phyloP scores from a whole-genome alignment of 2,113 vertebrate species.

The Perccottus glenii region DNA sequence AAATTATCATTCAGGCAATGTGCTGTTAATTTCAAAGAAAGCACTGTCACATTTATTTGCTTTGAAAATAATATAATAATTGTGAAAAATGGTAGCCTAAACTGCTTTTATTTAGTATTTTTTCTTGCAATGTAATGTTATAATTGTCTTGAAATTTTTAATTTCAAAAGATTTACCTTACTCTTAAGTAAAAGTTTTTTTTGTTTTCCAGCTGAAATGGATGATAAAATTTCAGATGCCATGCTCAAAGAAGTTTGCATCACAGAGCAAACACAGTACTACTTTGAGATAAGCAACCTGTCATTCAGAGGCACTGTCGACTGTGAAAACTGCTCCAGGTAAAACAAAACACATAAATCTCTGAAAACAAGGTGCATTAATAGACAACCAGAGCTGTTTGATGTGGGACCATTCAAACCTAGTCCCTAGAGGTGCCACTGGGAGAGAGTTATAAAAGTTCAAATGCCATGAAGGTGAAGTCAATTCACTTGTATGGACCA shows the following conservation, averaged over 20 bases:
- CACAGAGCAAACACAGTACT: slow-evolving; percentile 95
- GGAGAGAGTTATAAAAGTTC: slow-evolving; percentile 48
- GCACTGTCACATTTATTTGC: too few species aligned
- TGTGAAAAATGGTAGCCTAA: too few species aligned
- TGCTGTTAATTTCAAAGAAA: too few species aligned
- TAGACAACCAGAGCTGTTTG: neutral
- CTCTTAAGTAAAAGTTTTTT: neutral
- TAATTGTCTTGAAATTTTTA: too few species aligned
- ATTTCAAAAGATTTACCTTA: too few species aligned
- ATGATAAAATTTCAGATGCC: slow-evolving; percentile 81
- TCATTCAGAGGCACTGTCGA: slow-evolving; percentile 87
- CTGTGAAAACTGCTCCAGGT: slow-evolving; percentile 94
- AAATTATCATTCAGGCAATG: too few species aligned
- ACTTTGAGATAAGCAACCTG: slow-evolving; percentile 83
- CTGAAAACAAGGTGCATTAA: neutral
- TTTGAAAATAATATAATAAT: too few species aligned
- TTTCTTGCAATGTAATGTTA: too few species aligned
- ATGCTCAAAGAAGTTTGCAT: slow-evolving; percentile 91
- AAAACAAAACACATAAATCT: slow-evolving; percentile 33
- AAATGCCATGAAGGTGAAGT: slow-evolving; percentile 66
- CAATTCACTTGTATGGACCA: slow-evolving; percentile 48
- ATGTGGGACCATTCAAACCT: slow-evolving; percentile 7
- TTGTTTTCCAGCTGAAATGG: slow-evolving; percentile 82
- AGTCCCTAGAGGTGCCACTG: slow-evolving; percentile 36
- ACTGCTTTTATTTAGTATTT: too few species aligned